These are phyloP conservation scores for Coryphaenoides rupestris DNA, from an alignment of 2,113 vertebrate species.

Conservation along the genomic window DNA sequence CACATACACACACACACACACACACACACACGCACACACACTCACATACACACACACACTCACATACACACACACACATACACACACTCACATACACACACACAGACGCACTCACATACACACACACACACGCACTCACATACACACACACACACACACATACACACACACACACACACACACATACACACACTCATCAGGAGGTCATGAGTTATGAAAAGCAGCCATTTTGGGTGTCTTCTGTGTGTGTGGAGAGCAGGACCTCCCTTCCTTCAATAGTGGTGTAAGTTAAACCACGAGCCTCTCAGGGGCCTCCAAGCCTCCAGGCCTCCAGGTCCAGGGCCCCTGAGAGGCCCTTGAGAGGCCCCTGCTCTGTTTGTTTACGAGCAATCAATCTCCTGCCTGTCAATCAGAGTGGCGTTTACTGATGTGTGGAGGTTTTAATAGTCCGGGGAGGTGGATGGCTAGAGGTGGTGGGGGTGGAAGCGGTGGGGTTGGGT, in stretches of 20 bases:
- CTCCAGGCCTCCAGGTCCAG: not conserved
- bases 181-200: constrained; percentile 30
- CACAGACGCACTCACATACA: no score
- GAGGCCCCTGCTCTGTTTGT: not conserved
- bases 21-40: not conserved
- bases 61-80: constrained; percentile 22
- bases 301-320: not conserved
- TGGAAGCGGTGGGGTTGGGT: no score
- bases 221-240: constrained; percentile 52
- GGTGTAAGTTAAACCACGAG: no score
- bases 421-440: constrained; percentile 18
- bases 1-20: no score
- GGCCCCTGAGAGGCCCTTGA: no score
- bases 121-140: not conserved
- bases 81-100: constrained; percentile 4
- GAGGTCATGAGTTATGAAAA: constrained; percentile 59
- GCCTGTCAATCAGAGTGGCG: constrained; percentile 16
- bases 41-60: not conserved
- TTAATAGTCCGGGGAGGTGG: constrained; percentile 6
- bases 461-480: no score
- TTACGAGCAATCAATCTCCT: constrained; percentile 20
- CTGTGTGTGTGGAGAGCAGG: no score
- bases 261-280: no score
- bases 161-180: constrained; percentile 17
- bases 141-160: not conserved